Base-by-base conservation (phyloP, 2,797 vertebrate species). In the Basileuterus tristriatus region DNA sequence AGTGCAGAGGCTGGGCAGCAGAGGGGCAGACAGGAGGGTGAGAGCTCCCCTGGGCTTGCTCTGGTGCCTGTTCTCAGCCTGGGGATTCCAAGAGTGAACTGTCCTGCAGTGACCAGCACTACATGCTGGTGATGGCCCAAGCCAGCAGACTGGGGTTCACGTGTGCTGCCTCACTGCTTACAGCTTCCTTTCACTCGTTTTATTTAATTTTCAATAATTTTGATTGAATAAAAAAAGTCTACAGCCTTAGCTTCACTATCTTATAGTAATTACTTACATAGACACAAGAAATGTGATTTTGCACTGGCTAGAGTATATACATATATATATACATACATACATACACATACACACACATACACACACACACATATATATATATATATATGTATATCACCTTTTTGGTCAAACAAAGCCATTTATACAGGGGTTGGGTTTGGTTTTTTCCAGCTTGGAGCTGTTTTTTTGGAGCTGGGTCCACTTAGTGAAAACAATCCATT, bases 81-180 rank as follows among this genome's bases (percentile, higher is more conserved):
- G 37, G 29, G 29, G 6, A 68, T 60, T 53, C 15, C 65, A 67
- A 4, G n/a, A 39, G 24, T 69, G 39, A 71, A 6, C 6, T 59
- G 30, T 18, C 27, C 56, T 62, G 36, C 2, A 6, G 3, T 3
- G 5, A 34, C 2, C 21, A 63, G 1, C 36, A 22, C 8, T 4
- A 4, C 23, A 17, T 47, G 43, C 30, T 59, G 55, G 24, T 32
- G 37, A 72, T 7, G 7, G 43, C 30, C 41, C 18, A 49, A 84
- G 32, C 36, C 9, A 43, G 44, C 13, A 63, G 8, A n/a, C 3
- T 44, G 37, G 16, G 18, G 26, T 67, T 80, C 74, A 55, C 39
- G 10, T 27, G 11, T 14, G 18, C 32, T 87, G 44, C 26, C 26
- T 77, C 4, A 4, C 11, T 79, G 39, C 50, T 75, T 65, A 46